phyloP scores from a whole-genome alignment of 2,113 vertebrate genomes.

The Neogale vison region DNA sequence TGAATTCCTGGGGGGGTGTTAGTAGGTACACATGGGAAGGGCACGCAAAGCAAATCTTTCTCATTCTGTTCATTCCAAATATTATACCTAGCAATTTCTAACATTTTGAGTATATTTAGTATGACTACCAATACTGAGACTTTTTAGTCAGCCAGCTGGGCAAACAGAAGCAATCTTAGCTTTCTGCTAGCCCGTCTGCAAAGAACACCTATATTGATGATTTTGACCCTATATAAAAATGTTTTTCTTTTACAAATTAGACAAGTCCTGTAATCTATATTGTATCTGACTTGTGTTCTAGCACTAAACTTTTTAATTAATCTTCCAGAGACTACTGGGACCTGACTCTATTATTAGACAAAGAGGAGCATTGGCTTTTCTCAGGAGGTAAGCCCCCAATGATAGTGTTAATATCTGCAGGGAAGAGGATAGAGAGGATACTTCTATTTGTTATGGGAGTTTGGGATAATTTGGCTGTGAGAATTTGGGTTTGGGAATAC shows the following conservation, averaged over 20 bases:
- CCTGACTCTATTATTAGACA: background rate
- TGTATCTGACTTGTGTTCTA: background rate
- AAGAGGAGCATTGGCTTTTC: background rate
- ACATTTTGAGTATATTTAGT: background rate
- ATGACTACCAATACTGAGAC: background rate
- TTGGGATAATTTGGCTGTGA: background rate
- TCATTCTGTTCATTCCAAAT: background rate
- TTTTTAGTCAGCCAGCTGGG: background rate
- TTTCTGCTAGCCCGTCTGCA: background rate
- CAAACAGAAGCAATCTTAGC: background rate
- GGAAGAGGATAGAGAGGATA: background rate
- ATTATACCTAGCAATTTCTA: background rate
- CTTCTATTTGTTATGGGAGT: background rate
- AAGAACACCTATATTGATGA: background rate
- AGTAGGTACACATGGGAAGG: background rate
- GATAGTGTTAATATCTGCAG: background rate
- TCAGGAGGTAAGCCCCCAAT: background rate
- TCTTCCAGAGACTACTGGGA: background rate
- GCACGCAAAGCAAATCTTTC: background rate
- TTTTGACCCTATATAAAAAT: background rate
- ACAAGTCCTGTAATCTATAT: background rate
- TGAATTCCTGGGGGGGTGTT: background rate
- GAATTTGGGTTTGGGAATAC: background rate
- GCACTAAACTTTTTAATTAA: background rate
- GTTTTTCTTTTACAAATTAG: background rate